Conservation (phyloP, 2,888 invertebrate genomes). For the Cephalotes varians region DNA sequence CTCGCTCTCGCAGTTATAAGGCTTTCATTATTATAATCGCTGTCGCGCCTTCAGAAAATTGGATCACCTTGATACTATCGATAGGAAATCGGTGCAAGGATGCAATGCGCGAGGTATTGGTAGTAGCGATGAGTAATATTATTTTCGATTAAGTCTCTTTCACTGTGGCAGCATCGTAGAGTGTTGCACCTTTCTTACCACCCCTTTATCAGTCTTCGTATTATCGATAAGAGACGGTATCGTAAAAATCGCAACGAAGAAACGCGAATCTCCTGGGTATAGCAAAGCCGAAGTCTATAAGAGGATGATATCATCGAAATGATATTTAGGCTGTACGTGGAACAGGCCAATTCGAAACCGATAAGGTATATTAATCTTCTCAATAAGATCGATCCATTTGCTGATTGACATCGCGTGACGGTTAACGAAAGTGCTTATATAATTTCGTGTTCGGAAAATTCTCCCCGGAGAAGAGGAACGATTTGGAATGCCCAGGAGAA, state of each 20-base stretch:
- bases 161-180: too few species aligned
- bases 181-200: neutral
- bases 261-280: conserved; percentile 70
- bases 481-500: conserved; percentile 56
- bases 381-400: conserved; percentile 75
- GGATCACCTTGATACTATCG: neutral
- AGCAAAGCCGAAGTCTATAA: conserved; percentile 29
- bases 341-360: conserved; percentile 34
- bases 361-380: conserved; percentile 66
- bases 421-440: conserved; percentile 62
- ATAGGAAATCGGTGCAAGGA: neutral
- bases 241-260: conserved; percentile 21
- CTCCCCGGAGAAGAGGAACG: conserved; percentile 60
- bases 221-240: conserved; percentile 5
- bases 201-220: neutral
- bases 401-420: conserved; percentile 80
- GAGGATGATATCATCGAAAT: conserved; percentile 58
- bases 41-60: conserved; percentile 27
- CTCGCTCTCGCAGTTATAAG: neutral
- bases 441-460: conserved; percentile 64
- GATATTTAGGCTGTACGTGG: conserved; percentile 47
- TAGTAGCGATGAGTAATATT: neutral
- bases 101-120: neutral
- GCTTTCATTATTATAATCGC: conserved; percentile 49
- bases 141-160: conserved; percentile 13